phyloP scores from a whole-genome alignment of 2,888 invertebrate genomes.

The Mallateleia sp. region DNA sequence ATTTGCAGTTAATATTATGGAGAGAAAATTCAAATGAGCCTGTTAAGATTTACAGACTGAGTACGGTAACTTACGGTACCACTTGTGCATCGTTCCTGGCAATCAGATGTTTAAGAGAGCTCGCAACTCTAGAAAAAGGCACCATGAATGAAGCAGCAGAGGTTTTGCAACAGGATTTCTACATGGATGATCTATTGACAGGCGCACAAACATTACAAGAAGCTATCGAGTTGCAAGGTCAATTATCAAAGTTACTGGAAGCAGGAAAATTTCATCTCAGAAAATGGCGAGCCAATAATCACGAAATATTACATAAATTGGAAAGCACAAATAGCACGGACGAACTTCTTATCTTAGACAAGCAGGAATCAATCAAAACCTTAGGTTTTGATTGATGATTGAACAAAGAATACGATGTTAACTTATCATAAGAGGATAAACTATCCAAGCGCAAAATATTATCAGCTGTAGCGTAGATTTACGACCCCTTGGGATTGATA shows the following conservation, averaged over 20 bases:
- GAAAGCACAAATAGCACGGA: too few relatives aligned
- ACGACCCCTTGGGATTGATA: slow-evolving; percentile 71
- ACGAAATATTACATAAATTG: too few relatives aligned
- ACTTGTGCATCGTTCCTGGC: slow-evolving; percentile 29
- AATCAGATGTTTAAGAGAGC: slow-evolving; percentile 19
- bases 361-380: too few relatives aligned
- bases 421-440: too few relatives aligned
- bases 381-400: too few relatives aligned
- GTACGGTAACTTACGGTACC: slow-evolving; percentile 38
- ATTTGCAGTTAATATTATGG: slow-evolving; percentile 15
- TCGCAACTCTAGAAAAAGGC: not conserved
- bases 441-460: slow-evolving; percentile 63
- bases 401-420: too few relatives aligned
- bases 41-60: not conserved
- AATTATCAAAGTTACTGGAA: slow-evolving; percentile 4
- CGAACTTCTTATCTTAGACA: too few relatives aligned
- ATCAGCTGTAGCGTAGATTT: slow-evolving; percentile 68
- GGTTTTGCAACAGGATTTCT: slow-evolving; percentile 72
- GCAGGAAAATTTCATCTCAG: slow-evolving; percentile 47
- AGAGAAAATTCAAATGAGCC: not conserved
- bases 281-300: slow-evolving; percentile 62
- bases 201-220: not conserved
- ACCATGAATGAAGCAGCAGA: slow-evolving; percentile 60
- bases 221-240: slow-evolving; percentile 71
- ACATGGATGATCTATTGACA: slow-evolving; percentile 47